Base-by-base conservation (phyloP, 2,113 vertebrate species). In the Festucalex cinctus region DNA sequence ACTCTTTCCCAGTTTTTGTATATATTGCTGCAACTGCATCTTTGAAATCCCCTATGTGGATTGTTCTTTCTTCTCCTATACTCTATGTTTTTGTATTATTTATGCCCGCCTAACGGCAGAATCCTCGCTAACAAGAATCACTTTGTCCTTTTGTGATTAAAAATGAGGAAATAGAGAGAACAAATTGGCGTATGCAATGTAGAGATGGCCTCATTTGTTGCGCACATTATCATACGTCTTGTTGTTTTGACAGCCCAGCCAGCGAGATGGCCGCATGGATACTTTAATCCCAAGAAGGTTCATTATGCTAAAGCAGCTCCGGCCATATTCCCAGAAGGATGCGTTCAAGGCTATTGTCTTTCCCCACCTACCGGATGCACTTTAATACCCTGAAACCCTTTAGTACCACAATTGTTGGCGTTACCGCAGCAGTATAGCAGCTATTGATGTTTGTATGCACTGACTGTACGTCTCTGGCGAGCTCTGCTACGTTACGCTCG, bases 281-380 rank as follows among this genome's bases (percentile, higher is more conserved):
- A 71, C 76, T 68, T 73, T 16, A 84, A 89, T 88, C 83, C 81
- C 77, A 73, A 26, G 73, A 63, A 88, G 78, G 65, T 88, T 88
- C 81, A 88, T 84, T 83, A 83, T 59, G 67, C 56, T 58, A 81
- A 76, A 80, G 68, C 80, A 66, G 51, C 74, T 80, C 48, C 69
- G 70, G 64, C 62, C 28, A 46, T 72, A 70, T 69, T 86, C 81
- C 73, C 80, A n/a, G n/a, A 41, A 28, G 75, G 67, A 80, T 7
- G 20, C 5, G 20, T 60, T 49, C 6, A 41, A 75, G 54, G 69
- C 68, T 53, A 24, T 51, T 51, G 32, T 77, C 43, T 72, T 59
- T 16, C 60, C 37, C 13, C n/a, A 20, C 20, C 2, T 41, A 22
- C 10, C 19, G n/a, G 36, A 14, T 39, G 35, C 9, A 39, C 10